Evolutionary conservation across 1,140 invertebrate genomes (phyloP).

Genomic region (Cydia strobilella): DNA sequence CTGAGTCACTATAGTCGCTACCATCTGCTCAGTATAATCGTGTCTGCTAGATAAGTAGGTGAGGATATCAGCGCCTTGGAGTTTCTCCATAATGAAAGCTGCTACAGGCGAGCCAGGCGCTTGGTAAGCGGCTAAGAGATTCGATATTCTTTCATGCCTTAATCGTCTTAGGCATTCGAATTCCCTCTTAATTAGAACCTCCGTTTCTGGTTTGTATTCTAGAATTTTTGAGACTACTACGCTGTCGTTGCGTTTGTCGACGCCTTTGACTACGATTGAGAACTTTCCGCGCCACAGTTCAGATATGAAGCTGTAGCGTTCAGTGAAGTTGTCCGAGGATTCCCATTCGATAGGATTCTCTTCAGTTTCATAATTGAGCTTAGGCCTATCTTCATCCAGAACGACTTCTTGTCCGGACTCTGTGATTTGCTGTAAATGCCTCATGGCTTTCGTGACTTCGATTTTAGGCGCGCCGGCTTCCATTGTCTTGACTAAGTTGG

Average conservation of each 20-base stretch:
- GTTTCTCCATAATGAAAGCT: conserved; percentile 90
- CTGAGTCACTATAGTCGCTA: conserved; percentile 91
- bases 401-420: conserved; percentile 87
- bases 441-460: conserved; percentile 89
- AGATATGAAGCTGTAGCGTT: conserved; percentile 90
- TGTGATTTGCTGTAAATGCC: conserved; percentile 90
- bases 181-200: conserved; percentile 86
- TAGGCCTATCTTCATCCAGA: conserved; percentile 83
- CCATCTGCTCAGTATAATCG: conserved; percentile 94
- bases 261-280: conserved; percentile 91
- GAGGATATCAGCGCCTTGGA: conserved; percentile 95
- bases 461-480: conserved; percentile 85
- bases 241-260: conserved; percentile 86
- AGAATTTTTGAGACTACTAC: conserved; percentile 90
- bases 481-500: conserved; percentile 85
- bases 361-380: conserved; percentile 88
- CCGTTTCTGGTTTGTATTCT: conserved; percentile 84
- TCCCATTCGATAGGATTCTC: conserved; percentile 87
- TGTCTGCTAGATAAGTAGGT: conserved; percentile 92
- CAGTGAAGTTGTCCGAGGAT: conserved; percentile 83
- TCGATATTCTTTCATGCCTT: conserved; percentile 91
- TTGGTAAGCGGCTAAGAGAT: conserved; percentile 87
- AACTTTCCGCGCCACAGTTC: conserved; percentile 92
- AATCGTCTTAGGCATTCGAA: conserved; percentile 90
- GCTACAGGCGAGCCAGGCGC: conserved; percentile 83